These are phyloP conservation scores for Sinocyclocheilus maitianheensis DNA, from an alignment of 2,113 vertebrate genomes.

Conservation along the genomic window DNA sequence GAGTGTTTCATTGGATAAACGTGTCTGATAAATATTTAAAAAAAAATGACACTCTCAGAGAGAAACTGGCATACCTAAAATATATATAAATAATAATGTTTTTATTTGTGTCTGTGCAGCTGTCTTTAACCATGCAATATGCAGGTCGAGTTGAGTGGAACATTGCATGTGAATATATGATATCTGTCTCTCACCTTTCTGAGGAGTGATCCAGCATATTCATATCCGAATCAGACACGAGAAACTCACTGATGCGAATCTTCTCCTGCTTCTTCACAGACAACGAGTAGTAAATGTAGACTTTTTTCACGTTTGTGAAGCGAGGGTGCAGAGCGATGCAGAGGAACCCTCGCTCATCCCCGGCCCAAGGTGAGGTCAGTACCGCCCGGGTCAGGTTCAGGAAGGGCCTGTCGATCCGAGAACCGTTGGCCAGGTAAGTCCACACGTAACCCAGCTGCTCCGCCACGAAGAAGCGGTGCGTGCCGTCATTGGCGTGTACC, in stretches of 20 bases:
- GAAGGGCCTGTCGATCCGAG: constrained; percentile 79
- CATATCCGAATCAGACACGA: constrained; percentile 69
- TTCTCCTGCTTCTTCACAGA: constrained; percentile 76
- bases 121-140: neutral
- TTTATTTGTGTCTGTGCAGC: too few species aligned
- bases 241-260: constrained; percentile 81
- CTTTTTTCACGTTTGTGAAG: constrained; percentile 72
- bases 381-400: constrained; percentile 78
- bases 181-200: constrained; percentile 72
- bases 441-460: constrained; percentile 83
- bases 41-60: too few species aligned
- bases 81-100: too few species aligned
- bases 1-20: too few species aligned
- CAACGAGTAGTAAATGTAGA: constrained; percentile 82
- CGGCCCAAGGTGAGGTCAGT: constrained; percentile 80
- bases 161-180: neutral
- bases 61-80: too few species aligned
- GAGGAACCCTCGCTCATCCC: constrained; percentile 82
- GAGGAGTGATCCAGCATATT: constrained; percentile 80
- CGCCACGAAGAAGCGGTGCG: constrained; percentile 82
- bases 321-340: constrained; percentile 79
- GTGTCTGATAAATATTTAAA: too few species aligned
- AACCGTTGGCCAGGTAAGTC: constrained; percentile 79
- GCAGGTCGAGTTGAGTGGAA: neutral
- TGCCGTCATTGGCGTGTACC: constrained; percentile 80